Percentiles rank a stretch among this genome's conserved stretches.
These are phyloP conservation scores for Phycodurus eques DNA, from an alignment of 2,113 vertebrate genomes.

Conservation along the genomic window DNA sequence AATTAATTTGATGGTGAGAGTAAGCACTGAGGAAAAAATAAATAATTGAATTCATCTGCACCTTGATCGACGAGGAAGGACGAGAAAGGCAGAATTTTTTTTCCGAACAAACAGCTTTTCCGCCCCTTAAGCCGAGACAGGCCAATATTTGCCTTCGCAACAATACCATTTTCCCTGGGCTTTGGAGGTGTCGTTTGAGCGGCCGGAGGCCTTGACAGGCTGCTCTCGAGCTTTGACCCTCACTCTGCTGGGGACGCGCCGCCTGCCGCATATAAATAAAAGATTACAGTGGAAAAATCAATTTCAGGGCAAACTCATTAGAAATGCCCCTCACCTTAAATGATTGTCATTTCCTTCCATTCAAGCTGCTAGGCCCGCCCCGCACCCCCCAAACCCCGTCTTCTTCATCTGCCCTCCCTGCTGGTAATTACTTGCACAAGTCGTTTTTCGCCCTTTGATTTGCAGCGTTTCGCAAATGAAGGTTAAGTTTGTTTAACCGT, in stretches of 20 bases:
- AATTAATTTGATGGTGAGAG: background rate
- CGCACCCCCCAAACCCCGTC: conserved; percentile 43
- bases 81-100: conserved; percentile 64
- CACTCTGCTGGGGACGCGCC: conserved; percentile 73
- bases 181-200: conserved; percentile 86
- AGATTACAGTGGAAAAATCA: conserved; percentile 92
- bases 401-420: conserved; percentile 73
- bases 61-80: background rate
- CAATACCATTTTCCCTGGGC: conserved; percentile 94
- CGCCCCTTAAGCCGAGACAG: conserved; percentile 83
- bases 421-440: conserved; percentile 91
- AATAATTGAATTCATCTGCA: conserved; percentile 5
- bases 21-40: background rate
- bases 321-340: conserved; percentile 86
- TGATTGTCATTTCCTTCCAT: conserved; percentile 81
- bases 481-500: conserved; percentile 98
- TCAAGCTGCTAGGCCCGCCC: conserved; percentile 63
- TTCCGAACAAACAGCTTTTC: conserved; percentile 84
- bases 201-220: conserved; percentile 82
- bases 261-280: conserved; percentile 92
- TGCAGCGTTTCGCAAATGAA: conserved; percentile 93
- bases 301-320: conserved; percentile 95
- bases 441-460: conserved; percentile 84
- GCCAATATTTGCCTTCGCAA: conserved; percentile 95
- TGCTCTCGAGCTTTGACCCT: conserved; percentile 84